Conservation (phyloP, 2,888 invertebrate species). For the Saturnia pavonia region DNA sequence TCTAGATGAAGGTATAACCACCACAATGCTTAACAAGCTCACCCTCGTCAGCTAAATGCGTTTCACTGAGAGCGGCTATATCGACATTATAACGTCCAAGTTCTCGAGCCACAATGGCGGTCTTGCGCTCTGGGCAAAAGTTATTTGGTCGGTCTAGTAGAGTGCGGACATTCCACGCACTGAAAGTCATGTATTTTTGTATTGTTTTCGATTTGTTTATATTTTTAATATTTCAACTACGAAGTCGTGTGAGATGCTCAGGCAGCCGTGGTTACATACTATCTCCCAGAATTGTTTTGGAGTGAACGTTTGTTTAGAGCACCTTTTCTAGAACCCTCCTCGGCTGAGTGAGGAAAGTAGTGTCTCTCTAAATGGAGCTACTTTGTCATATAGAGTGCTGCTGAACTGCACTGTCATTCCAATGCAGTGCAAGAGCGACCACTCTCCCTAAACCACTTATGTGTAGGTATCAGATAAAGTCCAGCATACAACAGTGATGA, state of each 20-base stretch:
- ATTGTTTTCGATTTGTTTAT: conserved; percentile 12
- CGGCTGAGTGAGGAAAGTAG: too few species aligned
- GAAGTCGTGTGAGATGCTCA: background rate
- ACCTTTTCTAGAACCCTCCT: too few species aligned
- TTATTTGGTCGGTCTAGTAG: conserved; percentile 27
- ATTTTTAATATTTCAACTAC: conserved; percentile 13
- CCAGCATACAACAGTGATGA: too few species aligned
- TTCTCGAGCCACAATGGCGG: conserved; percentile 35
- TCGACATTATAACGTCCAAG: conserved; percentile 31
- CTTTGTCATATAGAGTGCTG: too few species aligned
- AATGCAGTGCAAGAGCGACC: too few species aligned
- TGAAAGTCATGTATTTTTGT: too few species aligned
- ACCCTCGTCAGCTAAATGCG: conserved; percentile 34
- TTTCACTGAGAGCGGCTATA: conserved; percentile 37
- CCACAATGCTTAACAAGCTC: conserved; percentile 28
- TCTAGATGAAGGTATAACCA: conserved; percentile 33
- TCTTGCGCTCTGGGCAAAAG: conserved; percentile 32
- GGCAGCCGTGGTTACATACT: background rate
- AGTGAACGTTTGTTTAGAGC: too few species aligned
- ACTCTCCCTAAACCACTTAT: too few species aligned
- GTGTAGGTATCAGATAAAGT: too few species aligned
- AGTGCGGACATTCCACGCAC: background rate
- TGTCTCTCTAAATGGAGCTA: too few species aligned
- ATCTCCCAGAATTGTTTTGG: background rate
- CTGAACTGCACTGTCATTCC: too few species aligned